phyloP scores from a whole-genome alignment of 2,113 vertebrate genomes.

The Carlito syrichta region DNA sequence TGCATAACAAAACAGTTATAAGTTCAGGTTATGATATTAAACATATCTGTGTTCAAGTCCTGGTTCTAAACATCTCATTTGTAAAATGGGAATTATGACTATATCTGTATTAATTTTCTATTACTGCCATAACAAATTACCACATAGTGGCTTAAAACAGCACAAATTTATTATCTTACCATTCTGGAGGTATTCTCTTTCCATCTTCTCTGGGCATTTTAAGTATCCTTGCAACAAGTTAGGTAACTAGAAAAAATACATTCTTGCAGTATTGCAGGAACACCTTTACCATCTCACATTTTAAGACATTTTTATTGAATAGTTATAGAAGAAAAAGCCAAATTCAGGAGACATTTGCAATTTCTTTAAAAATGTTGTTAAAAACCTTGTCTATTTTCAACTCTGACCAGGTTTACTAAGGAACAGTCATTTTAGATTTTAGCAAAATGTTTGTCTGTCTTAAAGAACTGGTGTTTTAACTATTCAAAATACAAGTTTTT shows the following conservation, averaged over 20 bases:
- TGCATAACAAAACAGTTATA: background rate
- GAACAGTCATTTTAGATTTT: background rate
- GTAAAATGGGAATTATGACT: background rate
- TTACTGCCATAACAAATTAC: background rate
- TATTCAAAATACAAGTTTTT: background rate
- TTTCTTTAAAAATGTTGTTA: slow-evolving; percentile 2
- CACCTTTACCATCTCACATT: background rate
- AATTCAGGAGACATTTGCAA: background rate
- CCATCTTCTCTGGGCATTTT: background rate
- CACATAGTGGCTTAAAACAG: too few species aligned
- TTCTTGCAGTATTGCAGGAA: background rate
- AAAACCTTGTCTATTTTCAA: background rate
- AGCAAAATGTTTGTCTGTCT: background rate
- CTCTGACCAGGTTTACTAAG: background rate
- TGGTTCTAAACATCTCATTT: background rate
- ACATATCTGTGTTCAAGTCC: background rate
- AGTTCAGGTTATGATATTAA: background rate
- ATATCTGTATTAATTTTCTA: background rate
- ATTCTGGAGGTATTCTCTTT: background rate
- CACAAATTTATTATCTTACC: too few species aligned
- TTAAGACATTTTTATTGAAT: slow-evolving; percentile 31
- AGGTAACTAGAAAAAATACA: background rate
- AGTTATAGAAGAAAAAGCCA: slow-evolving; percentile 1
- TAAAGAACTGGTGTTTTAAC: background rate
- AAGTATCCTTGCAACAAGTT: background rate